Conservation (phyloP, 2,113 vertebrate genomes). For the Dicaeum eximium region DNA sequence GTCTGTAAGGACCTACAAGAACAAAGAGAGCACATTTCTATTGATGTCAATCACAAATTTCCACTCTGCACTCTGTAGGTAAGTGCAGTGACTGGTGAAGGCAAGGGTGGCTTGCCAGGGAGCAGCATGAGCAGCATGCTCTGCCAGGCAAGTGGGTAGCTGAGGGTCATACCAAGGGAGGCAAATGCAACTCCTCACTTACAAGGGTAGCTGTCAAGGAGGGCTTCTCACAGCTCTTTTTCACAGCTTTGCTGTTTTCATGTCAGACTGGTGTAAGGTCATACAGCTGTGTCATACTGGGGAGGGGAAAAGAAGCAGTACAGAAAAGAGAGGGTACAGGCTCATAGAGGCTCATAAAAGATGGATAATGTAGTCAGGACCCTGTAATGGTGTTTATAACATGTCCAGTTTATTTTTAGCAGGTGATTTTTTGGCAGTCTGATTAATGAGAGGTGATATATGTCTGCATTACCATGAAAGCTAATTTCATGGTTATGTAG, state of each 20-base stretch:
- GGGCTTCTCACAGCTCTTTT: background rate
- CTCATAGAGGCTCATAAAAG: background rate
- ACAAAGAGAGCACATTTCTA: background rate
- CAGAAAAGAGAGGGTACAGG: background rate
- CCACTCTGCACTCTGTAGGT: background rate
- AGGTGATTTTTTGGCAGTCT: background rate
- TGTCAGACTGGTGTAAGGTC: background rate
- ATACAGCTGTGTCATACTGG: accelerated
- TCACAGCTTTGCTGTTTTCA: background rate
- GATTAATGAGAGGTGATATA: background rate
- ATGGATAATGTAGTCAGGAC: background rate
- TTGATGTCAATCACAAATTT: background rate
- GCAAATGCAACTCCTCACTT: background rate
- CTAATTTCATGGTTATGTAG: background rate
- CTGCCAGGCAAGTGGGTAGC: background rate
- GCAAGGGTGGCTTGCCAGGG: background rate
- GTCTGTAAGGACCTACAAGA: background rate
- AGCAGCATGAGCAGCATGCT: background rate
- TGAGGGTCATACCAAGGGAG: background rate
- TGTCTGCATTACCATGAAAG: background rate
- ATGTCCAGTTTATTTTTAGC: background rate
- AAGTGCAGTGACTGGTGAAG: background rate
- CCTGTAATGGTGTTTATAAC: background rate
- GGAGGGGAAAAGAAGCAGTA: background rate
- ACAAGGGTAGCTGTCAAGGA: accelerated